Conservation (phyloP, 2,113 vertebrate genomes). For the Neodon shergylaensis region DNA sequence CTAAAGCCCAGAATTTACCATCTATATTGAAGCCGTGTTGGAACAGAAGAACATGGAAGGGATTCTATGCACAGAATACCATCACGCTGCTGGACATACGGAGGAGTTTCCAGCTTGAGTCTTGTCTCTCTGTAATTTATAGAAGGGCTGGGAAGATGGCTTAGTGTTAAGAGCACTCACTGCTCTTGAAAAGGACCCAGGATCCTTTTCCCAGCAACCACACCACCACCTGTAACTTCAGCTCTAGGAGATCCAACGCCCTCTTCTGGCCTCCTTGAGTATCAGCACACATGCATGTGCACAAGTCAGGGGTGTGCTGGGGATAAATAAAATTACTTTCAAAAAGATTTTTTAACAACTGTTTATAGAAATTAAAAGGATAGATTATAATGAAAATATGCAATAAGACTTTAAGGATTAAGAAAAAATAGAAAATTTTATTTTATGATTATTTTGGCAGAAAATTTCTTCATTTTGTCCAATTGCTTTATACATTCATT, state of each 20-base stretch:
- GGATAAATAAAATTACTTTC: not conserved
- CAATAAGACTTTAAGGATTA: not conserved
- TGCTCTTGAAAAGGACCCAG: not conserved
- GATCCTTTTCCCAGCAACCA: not conserved
- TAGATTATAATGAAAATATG: not conserved
- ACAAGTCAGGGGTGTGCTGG: not conserved
- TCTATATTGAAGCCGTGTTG: not conserved
- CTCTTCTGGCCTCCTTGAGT: not conserved
- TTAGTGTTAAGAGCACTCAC: not conserved
- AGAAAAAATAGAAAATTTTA: constrained; percentile 54
- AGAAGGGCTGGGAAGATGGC: not conserved
- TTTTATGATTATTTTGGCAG: not conserved
- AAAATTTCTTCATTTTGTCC: constrained; percentile 44
- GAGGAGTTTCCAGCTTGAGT: not conserved
- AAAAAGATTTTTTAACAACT: not conserved
- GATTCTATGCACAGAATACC: not conserved
- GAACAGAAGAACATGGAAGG: not conserved
- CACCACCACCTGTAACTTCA: not conserved
- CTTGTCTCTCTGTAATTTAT: not conserved
- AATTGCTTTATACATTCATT: constrained; percentile 56
- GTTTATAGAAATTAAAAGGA: not conserved
- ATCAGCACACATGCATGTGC: not conserved
- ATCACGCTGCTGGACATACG: not conserved
- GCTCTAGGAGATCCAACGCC: not conserved
- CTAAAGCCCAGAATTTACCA: not conserved